Evolutionary conservation across 2,797 vertebrate genomes (phyloP).

Genomic region (Anisognathus igniventris): DNA sequence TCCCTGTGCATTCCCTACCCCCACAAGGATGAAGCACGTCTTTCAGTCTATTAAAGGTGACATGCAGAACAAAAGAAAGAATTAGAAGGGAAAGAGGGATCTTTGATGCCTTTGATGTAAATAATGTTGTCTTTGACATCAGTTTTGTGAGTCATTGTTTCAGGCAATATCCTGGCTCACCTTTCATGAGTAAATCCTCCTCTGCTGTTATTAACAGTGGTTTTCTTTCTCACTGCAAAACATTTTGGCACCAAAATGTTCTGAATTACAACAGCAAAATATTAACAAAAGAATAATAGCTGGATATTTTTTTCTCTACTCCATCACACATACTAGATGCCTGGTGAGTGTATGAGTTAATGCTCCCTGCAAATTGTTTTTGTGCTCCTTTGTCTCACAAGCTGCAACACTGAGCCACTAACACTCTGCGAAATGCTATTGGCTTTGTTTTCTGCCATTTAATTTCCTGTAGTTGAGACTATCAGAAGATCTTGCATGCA

Average conservation of each 20-base stretch:
- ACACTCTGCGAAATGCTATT: background rate
- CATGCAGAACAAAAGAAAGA: background rate
- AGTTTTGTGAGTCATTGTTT: background rate
- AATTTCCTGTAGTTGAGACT: conserved; percentile 24
- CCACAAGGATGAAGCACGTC: background rate
- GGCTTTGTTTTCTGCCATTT: conserved; percentile 4
- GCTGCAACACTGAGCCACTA: background rate
- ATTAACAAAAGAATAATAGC: background rate
- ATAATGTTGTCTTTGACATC: background rate
- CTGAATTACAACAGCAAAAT: background rate
- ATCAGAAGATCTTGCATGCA: background rate
- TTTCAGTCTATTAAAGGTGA: background rate
- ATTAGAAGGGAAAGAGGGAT: background rate
- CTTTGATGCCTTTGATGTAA: background rate
- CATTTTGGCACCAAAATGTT: background rate
- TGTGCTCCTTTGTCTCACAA: background rate
- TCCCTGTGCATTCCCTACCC: background rate
- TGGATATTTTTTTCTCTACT: background rate
- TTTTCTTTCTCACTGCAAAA: background rate
- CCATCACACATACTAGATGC: fast-evolving
- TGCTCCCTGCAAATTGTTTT: background rate
- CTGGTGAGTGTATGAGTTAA: background rate
- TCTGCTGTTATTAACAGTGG: background rate
- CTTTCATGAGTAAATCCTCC: background rate
- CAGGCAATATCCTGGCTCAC: background rate